Base-by-base conservation (phyloP, 2,888 invertebrate species). In the Megalurothrips usitatus region DNA sequence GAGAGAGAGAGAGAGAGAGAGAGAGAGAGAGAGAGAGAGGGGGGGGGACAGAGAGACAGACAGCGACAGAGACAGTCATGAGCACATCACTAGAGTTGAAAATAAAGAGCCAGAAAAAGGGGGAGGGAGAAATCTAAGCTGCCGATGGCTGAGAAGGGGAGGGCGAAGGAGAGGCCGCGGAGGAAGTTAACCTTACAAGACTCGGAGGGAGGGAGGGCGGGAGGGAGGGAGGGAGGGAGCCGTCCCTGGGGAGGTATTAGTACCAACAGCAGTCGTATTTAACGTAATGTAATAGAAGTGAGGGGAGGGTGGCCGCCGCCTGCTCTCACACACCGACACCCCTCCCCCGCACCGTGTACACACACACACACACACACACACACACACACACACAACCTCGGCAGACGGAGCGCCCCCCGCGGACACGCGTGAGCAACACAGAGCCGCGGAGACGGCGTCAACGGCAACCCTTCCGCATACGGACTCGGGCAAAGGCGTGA, bases 201-300 rank as follows among this genome's bases (percentile, higher is more conserved):
- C n/a, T n/a, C n/a, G n/a, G n/a, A n/a, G n/a, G n/a, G n/a, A n/a
- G n/a, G n/a, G 49, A 14, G 80, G 47, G 81, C 79, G 80, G 79
- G 79, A 80, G 80, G 81, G 68, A 78, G 43, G 26, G 79, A 17
- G 63, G 34, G 63, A 47, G 81, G 43, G 79, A 78, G 81, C 81
- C 78, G 81, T 81, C 82, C 82, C 79, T 78, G 26, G 83, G 83
- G 82, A 82, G 82, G 82, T 82, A 82, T 82, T 83, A 82, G 79
- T 81, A 80, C 82, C 83, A 82, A 82, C 82, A 82, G 82, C 82
- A 83, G 80, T 81, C 81, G 83, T 82, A 83, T 82, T 83, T 83
- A 83, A 82, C 81, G 82, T 83, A 82, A 83, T 83, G 83, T 82
- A 83, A 82, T 82, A 82, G 83, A 80, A 78, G 79, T 23, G n/a